These are phyloP conservation scores for Megatriorchis doriae DNA, from an alignment of 2,113 vertebrate species.

Conservation along the genomic window DNA sequence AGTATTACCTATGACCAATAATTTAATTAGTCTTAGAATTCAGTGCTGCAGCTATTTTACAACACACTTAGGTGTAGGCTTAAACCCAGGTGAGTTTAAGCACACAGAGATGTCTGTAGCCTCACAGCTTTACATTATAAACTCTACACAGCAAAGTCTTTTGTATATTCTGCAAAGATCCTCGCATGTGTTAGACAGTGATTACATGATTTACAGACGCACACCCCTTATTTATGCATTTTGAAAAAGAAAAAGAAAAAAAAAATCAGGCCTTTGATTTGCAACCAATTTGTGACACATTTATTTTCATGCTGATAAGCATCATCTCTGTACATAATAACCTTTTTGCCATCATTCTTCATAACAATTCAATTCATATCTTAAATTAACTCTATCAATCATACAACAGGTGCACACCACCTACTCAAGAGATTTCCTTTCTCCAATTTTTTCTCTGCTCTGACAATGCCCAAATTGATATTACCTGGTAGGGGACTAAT, in stretches of 20 bases:
- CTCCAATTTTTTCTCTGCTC: neutral
- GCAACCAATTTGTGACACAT: neutral
- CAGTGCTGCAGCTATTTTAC: neutral
- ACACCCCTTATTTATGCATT: neutral
- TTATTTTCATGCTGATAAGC: neutral
- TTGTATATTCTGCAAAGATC: neutral
- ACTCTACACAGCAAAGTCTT: neutral
- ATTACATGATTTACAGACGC: neutral
- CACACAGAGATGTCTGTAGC: neutral
- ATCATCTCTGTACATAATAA: neutral
- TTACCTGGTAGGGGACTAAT: neutral
- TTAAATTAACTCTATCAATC: neutral
- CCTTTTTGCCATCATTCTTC: neutral
- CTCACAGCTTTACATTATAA: neutral
- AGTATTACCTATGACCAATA: neutral
- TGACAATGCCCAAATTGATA: neutral
- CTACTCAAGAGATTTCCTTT: neutral
- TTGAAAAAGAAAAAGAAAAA: neutral
- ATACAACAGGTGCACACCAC: neutral
- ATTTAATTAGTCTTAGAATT: neutral
- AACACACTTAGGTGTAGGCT: neutral
- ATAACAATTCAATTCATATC: neutral
- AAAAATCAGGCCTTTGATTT: neutral
- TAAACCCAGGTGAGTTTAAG: neutral
- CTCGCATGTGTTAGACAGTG: neutral